Base-by-base conservation (phyloP, 2,888 invertebrate genomes). In the Caenorhabditis uteleia region DNA sequence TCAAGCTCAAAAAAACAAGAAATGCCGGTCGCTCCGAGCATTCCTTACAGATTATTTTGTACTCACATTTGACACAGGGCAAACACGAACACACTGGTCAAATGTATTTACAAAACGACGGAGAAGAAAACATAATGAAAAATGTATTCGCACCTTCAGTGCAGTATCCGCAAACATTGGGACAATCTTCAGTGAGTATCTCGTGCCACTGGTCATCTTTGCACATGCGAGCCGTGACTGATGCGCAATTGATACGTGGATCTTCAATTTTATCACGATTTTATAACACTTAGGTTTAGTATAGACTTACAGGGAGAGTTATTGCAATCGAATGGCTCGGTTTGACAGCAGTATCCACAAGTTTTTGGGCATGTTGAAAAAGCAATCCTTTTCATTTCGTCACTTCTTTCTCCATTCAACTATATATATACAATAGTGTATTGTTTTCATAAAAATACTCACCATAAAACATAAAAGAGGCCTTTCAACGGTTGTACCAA, bases 311-410 rank as follows among this genome's bases (percentile, higher is more conserved):
- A 53, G 16, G 59, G 55, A 21, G 59, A 46, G 26, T 68, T 68
- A 4, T 49, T 48, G 25, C 68, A 68, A 27, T 64, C 51, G 45
- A 51, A 68, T 34, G 55, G 47, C 6, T 58, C 58, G 4, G 62
- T 68, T 40, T 56, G 56, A 25, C 68, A 68, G 27, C 68, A 68
- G 31, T 60, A 68, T 27, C 68, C 68, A 23, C 68, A 68, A n/a
- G 64, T 60, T 50, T 68, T 64, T 5, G 68, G 64, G 29, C 68
- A 68, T 20, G 56, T 55, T n/a, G 34, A 53, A 1, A 65, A 33
- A 16, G 68, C 54, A 1, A 60, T 60, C 23, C 48, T 26, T 20
- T 61, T 64, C 46, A 68, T 53, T 42, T 65, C 56, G 14, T 57
- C 68, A 50, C 50, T 64, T 3, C 50, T 48, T n/a, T 56, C 50